Evolutionary conservation across 1,140 invertebrate genomes (phyloP), one percentile per base, ranked within the genome.

Genomic region (Bombus breviceps): DNA sequence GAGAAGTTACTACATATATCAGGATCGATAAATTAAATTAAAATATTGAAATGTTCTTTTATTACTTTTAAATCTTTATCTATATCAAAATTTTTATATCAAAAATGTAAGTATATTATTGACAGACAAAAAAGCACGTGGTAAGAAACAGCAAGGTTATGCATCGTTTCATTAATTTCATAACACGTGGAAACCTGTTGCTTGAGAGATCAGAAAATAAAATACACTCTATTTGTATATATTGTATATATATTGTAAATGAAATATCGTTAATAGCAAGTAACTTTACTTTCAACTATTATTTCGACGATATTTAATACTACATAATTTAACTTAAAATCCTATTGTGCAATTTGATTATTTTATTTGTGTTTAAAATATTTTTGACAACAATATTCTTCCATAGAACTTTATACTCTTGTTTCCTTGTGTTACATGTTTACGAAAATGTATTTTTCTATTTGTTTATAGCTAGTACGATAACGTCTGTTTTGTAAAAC

Each of bases 101-200:
- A 53, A 4, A 22, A 74, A 12, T 53, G n/a, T 74, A 53, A 12
- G 4, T 28, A 28, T 9, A 25, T 77, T 53, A 43, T 37, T 53
- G 28, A 13, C 15, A 37, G 10, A 34, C 0, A 32, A 37, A 47
- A 47, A 72, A 62, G 13, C 53, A 84, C 76, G 83, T 84, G 83
- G 53, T 53, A 18, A 22, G 18, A 18, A 62, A 71, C 5, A 53
- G 6, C 12, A 78, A 83, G 81, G 81, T 83, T 83, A 83, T 83
- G 64, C 66, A 18, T 47, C 15, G 13, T n/a, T 47, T 15, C 4
- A 39, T 41, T 25, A 62, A 78, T 41, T 41, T 1, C 3, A 25
- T 37, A 8, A 9, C 53, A 28, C 4, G 18, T 43, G 18, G n/a
- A 37, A 72, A 79, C 32, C 53, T 72, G 39, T 84, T 80, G 83